Base-by-base conservation (phyloP, 2,888 invertebrate genomes). In the Bibio marci region DNA sequence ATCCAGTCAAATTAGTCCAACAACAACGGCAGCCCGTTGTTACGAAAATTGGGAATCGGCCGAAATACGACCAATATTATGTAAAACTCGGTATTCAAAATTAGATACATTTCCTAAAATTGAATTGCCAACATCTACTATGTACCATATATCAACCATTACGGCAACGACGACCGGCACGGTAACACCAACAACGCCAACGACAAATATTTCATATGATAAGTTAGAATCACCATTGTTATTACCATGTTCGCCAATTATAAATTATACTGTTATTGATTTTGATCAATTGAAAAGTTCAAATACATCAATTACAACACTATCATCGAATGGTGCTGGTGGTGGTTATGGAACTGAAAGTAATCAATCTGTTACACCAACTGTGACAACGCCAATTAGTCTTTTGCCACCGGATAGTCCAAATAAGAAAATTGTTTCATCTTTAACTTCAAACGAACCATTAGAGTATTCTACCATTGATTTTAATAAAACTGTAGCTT, bases 391-490 rank as follows among this genome's bases (percentile, higher is more conserved):
- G 6, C 18, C 26, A 17, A 17, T n/a, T 27, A 36, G 33, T 12
- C 10, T 66, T 65, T 30, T 58, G 13, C 61, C 66, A 3, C 65
- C 66, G 1, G 69, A 69, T 12, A 69, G 69, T 44, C 69, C 71
- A 2, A 61, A 57, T 25, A 64, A 61, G 39, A 22, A 22, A 22
- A 22, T 22, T 22, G 8, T 8, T 6, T 6, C 22, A 6, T 22
- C 22, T 22, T 6, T 8, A 22, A 22, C 22, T 6, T 22, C 22
- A 22, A 22, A 4, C 22, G 50, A 59, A 3, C 61, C 64, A 40
- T 68, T 76, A 48, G 80, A 83, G 37, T 92, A 91, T 55, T 86
- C 86, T 8, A 83, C 83, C 2, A 95, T 94, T 49, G 94, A 94
- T 64, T 92, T 94, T 60, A 80, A 90, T 51, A 86, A 85, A 64